Evolutionary conservation across 2,113 vertebrate genomes (phyloP), one percentile per base, ranked within the genome.

Genomic region (Manacus vitellinus): DNA sequence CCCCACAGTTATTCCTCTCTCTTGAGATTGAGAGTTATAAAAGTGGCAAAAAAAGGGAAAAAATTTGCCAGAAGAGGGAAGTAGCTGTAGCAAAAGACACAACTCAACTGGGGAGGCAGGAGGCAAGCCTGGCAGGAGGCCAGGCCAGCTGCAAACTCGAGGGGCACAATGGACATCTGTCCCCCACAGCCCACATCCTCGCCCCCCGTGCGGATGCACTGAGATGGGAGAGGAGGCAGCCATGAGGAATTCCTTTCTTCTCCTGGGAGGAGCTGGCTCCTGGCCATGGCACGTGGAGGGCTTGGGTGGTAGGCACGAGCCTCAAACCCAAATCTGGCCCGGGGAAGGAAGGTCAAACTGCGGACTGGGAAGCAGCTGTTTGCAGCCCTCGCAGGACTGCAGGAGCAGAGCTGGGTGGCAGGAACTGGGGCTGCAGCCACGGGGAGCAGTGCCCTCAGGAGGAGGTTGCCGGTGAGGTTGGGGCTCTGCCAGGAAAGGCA

Each of bases 191-290:
- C 68, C 3, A 8, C 30, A 14, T 86, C 85, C 75, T 93, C 6
- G 1, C 51, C 24, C 71, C 30, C 24, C 1, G 1, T 23, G 10
- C 0, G 0, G 55, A 52, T 51, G n/a, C 59, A 35, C 9, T 1
- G 5, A 78, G 52, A 71, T 0, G 8, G 61, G 70, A 89, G 44
- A 68, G 67, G 12, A 88, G 81, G 78, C 3, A 6, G 49, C 44
- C 16, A 0, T 47, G 65, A 72, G 73, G 76, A 96, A 96, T 94
- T 81, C 92, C 47, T 39, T 88, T 81, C 61, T 86, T 6, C 78
- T 62, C 58, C 0, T 0, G 39, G n/a, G 33, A 83, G 58, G 67
- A 83, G 63, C 78, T 95, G 96, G 95, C 94, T 88, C 72, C 47
- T 0, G 0, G 90, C 78, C 95, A 94, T 1, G 25, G 46, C 65